Evolutionary conservation across 2,113 vertebrate genomes (phyloP).

Genomic region (Enhydra lutris): DNA sequence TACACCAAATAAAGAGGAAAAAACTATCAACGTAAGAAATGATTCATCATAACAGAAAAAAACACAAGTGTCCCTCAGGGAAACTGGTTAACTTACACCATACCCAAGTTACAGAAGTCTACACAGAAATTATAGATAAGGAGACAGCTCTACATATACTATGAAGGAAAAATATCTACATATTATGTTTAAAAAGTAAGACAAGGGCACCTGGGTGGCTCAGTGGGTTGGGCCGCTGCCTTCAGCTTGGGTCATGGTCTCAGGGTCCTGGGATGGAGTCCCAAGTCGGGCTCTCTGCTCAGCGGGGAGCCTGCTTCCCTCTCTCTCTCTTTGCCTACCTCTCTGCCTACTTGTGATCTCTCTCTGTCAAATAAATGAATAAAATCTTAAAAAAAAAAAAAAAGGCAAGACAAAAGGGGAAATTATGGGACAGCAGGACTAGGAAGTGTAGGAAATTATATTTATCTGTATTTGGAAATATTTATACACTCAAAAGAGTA

Average conservation of each 20-base stretch:
- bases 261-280: too few species aligned
- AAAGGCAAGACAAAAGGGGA: neutral
- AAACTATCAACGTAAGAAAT: neutral
- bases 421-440: neutral
- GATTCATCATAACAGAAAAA: neutral
- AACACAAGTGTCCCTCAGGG: neutral
- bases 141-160: neutral
- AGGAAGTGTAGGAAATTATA: neutral
- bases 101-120: too few species aligned
- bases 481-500: neutral
- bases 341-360: too few species aligned
- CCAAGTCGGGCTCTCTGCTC: too few species aligned
- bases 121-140: neutral
- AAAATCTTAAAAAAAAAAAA: neutral
- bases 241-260: too few species aligned
- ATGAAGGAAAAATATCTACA: neutral
- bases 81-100: neutral
- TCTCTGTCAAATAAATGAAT: too few species aligned
- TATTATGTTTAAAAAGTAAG: neutral
- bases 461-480: neutral
- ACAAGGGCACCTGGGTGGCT: neutral
- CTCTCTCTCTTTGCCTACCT: too few species aligned
- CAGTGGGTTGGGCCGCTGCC: too few species aligned
- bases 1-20: neutral
- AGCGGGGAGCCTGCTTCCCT: too few species aligned